Percentiles rank a stretch among this genome's conserved stretches.
phyloP scores from a whole-genome alignment of 2,797 vertebrate genomes.

The Anguilla marmorata region DNA sequence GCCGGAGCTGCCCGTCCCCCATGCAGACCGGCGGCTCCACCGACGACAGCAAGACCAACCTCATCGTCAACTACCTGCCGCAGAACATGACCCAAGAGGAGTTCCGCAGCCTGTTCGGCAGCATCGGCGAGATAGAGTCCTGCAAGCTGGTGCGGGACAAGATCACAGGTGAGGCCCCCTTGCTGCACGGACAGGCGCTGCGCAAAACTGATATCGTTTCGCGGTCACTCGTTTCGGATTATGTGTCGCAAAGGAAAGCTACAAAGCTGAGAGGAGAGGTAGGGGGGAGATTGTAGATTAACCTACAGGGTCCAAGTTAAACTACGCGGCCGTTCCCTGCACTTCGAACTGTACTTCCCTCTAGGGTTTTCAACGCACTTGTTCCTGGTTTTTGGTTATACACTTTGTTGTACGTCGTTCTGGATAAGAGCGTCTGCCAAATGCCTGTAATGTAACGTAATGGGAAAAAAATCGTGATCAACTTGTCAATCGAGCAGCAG shows the following conservation, averaged over 20 bases:
- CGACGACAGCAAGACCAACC: constrained; percentile 99
- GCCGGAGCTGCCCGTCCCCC: constrained; percentile 96
- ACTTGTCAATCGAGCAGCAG: neutral
- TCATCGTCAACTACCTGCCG: constrained; percentile 99
- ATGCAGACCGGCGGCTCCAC: constrained; percentile 95
- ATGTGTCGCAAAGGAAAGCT: neutral
- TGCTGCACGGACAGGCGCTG: neutral
- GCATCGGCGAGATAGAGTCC: constrained; percentile 99
- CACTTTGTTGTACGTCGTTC: too few species aligned
- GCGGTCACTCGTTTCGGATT: neutral
- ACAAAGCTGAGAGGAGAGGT: neutral
- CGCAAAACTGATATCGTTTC: neutral
- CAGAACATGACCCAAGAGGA: constrained; percentile 99
- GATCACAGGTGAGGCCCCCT: constrained; percentile 88
- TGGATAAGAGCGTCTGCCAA: too few species aligned
- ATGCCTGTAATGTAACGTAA: neutral
- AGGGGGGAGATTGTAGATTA: too few species aligned
- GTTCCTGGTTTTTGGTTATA: too few species aligned
- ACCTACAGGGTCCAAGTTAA: too few species aligned
- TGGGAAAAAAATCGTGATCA: neutral
- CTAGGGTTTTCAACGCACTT: too few species aligned
- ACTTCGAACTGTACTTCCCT: too few species aligned
- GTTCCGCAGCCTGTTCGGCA: constrained; percentile 98
- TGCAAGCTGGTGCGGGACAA: constrained; percentile 99
- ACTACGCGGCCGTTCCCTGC: too few species aligned